These are phyloP conservation scores for Eclectus roratus DNA, from an alignment of 2,113 vertebrate genomes.

Conservation along the genomic window DNA sequence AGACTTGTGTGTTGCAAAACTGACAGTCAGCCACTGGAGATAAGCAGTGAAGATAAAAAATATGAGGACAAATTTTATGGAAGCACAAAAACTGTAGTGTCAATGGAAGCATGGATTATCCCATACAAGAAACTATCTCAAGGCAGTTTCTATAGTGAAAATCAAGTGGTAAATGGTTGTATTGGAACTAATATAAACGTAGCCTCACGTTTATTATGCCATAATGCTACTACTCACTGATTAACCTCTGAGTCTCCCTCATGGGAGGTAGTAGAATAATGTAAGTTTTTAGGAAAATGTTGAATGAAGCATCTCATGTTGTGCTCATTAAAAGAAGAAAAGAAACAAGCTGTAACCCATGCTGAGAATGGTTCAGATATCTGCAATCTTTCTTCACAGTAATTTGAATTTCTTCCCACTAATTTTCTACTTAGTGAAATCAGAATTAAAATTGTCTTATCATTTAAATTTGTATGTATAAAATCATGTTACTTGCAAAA, in stretches of 20 bases:
- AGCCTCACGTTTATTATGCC: background rate
- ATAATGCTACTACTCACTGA: background rate
- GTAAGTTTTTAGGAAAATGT: background rate
- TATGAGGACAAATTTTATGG: background rate
- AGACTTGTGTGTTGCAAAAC: background rate
- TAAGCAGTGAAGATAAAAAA: background rate
- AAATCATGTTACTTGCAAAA: background rate
- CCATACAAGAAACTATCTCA: background rate
- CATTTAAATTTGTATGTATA: background rate
- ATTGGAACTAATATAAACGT: background rate
- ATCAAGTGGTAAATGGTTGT: background rate
- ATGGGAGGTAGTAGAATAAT: background rate
- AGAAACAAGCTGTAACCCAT: background rate
- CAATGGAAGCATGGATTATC: background rate
- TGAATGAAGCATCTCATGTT: background rate
- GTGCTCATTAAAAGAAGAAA: background rate
- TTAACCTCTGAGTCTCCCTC: background rate
- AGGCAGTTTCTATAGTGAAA: slow-evolving; percentile 22
- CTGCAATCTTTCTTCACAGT: background rate
- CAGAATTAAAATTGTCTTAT: background rate
- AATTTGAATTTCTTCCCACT: background rate
- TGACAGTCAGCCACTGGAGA: background rate
- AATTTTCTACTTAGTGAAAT: background rate
- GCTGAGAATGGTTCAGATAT: background rate
- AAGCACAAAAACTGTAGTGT: background rate